Conservation (phyloP, 2,113 vertebrate species). For the Potamarius usumacintae region DNA sequence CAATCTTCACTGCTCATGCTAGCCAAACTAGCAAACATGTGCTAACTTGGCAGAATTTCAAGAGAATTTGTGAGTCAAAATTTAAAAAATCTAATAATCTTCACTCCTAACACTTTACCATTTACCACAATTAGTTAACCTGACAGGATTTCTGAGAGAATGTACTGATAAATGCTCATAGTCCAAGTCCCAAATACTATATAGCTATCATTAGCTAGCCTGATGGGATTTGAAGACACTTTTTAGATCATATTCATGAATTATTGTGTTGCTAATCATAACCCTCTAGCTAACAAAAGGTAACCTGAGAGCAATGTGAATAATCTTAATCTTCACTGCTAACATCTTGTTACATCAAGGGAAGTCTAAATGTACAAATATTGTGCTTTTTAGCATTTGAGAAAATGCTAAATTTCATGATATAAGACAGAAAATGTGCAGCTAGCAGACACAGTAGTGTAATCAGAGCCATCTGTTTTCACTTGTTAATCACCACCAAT, state of each 20-base stretch:
- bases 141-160: neutral
- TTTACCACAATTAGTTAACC: neutral
- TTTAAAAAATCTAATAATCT: neutral
- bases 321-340: neutral
- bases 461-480: constrained; percentile 25
- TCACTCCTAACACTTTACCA: neutral
- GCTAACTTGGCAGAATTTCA: neutral
- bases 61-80: neutral
- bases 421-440: neutral
- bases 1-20: neutral
- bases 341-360: neutral
- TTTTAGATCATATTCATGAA: neutral
- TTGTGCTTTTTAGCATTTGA: neutral
- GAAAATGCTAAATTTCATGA: neutral
- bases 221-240: neutral
- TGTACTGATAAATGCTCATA: neutral
- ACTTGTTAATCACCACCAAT: constrained; percentile 33
- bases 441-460: neutral
- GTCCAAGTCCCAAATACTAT: neutral
- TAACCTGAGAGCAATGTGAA: neutral
- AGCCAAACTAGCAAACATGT: neutral
- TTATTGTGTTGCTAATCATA: neutral
- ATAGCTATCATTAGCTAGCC: neutral
- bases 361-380: neutral
- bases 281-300: neutral